Evolutionary conservation across 2,797 vertebrate genomes (phyloP).

Genomic region (Pyrocephalus nanus): DNA sequence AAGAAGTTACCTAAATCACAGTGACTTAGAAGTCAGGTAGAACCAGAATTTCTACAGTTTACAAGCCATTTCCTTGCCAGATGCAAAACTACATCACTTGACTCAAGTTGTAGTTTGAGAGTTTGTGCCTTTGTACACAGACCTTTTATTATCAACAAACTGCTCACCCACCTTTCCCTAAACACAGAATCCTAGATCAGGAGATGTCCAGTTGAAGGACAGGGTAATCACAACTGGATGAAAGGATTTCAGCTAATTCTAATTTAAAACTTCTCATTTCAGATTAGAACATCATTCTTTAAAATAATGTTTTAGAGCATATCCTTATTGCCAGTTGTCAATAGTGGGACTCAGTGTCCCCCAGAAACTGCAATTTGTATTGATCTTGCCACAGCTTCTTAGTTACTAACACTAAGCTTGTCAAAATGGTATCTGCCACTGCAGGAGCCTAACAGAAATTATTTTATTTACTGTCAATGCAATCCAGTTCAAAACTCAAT

Average conservation of each 20-base stretch:
- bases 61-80: not conserved
- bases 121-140: not conserved
- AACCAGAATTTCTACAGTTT: not conserved
- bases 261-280: not conserved
- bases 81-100: not conserved
- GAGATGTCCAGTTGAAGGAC: not conserved
- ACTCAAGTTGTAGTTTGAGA: not conserved
- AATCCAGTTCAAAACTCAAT: not conserved
- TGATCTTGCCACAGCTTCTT: not conserved
- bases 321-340: not conserved
- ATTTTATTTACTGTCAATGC: not conserved
- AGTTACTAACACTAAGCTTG: not conserved
- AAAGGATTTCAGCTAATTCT: conserved; percentile 11
- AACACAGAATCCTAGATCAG: not conserved
- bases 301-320: not conserved
- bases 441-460: not conserved
- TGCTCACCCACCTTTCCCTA: not conserved
- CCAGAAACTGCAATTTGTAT: not conserved
- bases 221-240: not conserved
- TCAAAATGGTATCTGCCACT: not conserved
- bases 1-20: not conserved
- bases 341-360: not conserved
- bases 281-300: not conserved
- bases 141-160: not conserved
- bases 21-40: not conserved